phyloP scores from a whole-genome alignment of 2,797 vertebrate species.

The Pseudocheirus occidentalis region DNA sequence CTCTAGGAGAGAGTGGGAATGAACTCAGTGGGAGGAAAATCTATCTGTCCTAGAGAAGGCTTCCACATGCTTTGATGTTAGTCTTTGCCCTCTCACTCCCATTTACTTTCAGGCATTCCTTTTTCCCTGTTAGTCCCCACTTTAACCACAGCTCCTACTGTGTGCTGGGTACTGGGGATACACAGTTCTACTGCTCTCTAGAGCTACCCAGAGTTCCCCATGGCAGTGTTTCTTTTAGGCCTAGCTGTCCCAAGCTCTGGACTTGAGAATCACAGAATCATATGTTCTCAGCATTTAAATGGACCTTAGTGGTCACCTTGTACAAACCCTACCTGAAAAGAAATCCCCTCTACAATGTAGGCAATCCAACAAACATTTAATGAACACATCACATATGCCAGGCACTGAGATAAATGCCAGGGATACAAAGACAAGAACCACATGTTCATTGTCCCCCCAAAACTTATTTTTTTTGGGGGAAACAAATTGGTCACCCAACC shows the following conservation, averaged over 20 bases:
- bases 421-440: background rate
- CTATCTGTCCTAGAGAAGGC: background rate
- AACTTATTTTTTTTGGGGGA: background rate
- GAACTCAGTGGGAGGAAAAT: background rate
- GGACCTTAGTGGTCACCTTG: background rate
- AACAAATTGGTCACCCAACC: background rate
- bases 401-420: background rate
- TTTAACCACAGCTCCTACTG: background rate
- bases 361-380: background rate
- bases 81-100: background rate
- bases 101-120: background rate
- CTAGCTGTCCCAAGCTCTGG: background rate
- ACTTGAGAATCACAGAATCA: background rate
- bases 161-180: background rate
- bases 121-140: background rate
- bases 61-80: background rate
- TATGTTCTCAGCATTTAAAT: background rate
- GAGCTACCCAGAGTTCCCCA: background rate
- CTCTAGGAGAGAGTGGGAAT: background rate
- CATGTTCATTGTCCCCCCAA: background rate
- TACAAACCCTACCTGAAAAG: background rate
- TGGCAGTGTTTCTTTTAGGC: too few relatives aligned
- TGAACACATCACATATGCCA: background rate
- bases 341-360: background rate
- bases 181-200: background rate